A percentile compares a stretch with the other conserved stretches of the same genome.
Conservation (phyloP, 2,797 vertebrate genomes). For the Menidia menidia region DNA sequence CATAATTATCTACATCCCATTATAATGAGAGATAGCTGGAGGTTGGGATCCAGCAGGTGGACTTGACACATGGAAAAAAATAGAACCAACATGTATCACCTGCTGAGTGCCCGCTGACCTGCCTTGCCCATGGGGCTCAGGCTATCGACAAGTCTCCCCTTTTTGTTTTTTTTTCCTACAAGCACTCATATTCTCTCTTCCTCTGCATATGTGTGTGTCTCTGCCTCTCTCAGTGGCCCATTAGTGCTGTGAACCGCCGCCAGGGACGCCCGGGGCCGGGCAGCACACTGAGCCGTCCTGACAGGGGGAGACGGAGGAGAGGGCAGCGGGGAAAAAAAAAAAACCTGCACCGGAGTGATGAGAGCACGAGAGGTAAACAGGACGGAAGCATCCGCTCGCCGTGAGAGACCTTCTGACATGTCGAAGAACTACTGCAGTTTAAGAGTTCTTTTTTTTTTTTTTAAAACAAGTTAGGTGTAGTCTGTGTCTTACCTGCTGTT, state of each 20-base stretch:
- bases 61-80: conserved; percentile 28
- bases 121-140: conserved; percentile 31
- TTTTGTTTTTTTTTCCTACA: background rate
- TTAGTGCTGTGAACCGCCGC: conserved; percentile 67
- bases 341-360: conserved; percentile 25
- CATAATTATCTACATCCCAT: background rate
- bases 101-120: conserved; percentile 10
- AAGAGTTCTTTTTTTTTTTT: background rate
- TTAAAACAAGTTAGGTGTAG: background rate
- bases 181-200: conserved; percentile 36
- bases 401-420: background rate
- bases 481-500: background rate
- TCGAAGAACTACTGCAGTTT: conserved; percentile 12
- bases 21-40: background rate
- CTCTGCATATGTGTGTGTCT: conserved; percentile 5
- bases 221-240: conserved; percentile 45
- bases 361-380: conserved; percentile 21
- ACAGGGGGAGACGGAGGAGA: conserved; percentile 43
- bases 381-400: conserved; percentile 14
- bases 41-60: background rate
- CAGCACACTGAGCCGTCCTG: conserved; percentile 55
- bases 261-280: conserved; percentile 58
- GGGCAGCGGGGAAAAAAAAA: conserved; percentile 20
- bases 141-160: conserved; percentile 30
- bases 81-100: conserved; percentile 6